Percentiles rank a stretch among this genome's conserved stretches.
Conservation (phyloP, 2,888 invertebrate species). For the Gnatocerus cornutus region DNA sequence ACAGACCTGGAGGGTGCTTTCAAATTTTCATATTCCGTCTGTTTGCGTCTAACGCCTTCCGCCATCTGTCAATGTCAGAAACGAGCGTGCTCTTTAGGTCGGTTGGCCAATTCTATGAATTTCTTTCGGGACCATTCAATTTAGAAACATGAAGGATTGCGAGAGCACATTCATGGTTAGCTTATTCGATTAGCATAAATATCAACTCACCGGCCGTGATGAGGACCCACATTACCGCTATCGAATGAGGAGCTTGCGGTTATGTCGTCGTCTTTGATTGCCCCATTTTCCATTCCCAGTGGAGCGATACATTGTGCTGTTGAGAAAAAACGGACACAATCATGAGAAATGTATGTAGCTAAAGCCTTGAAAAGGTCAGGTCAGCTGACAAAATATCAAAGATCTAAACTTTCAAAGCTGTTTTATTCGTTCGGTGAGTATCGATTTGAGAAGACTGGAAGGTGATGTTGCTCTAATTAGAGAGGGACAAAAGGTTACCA, state of each 20-base stretch:
- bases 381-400: constrained; percentile 2
- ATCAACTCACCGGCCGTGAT: constrained; percentile 83
- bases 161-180: constrained; percentile 55
- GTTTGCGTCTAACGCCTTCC: constrained; percentile 63
- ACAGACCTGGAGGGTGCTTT: constrained; percentile 63
- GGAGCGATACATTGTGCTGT: constrained; percentile 87
- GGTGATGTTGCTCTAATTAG: not conserved
- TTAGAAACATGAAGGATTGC: constrained; percentile 61
- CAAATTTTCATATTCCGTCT: constrained; percentile 66
- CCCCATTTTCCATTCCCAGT: constrained; percentile 90
- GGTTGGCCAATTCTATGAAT: constrained; percentile 64
- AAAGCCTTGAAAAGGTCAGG: constrained; percentile 17
- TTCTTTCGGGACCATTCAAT: constrained; percentile 60
- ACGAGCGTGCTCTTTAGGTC: constrained; percentile 59
- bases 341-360: constrained; percentile 10
- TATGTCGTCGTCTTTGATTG: constrained; percentile 87
- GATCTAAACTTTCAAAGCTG: not conserved
- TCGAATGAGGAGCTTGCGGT: constrained; percentile 91
- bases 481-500: not conserved
- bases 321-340: constrained; percentile 62
- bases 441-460: not conserved
- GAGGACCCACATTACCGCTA: constrained; percentile 88
- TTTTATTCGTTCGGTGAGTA: not conserved
- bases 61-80: constrained; percentile 65
- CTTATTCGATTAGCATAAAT: constrained; percentile 64